A percentile compares a stretch with the other conserved stretches of the same genome.
Conservation (phyloP, 2,888 invertebrate genomes). For the Serripes groenlandicus region DNA sequence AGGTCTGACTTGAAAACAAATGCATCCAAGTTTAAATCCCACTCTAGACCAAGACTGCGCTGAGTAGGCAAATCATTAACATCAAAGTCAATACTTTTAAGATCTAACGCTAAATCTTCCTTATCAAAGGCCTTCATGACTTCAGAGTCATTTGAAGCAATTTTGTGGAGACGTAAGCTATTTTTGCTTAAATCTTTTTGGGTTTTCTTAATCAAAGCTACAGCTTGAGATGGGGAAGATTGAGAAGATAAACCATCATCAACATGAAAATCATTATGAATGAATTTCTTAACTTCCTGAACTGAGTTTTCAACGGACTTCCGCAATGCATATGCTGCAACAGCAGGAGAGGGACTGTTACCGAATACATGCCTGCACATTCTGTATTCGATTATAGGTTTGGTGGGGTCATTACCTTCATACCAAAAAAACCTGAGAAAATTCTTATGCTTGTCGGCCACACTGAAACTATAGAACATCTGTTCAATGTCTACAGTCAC, state of each 20-base stretch:
- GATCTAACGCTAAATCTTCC: slow-evolving; percentile 55
- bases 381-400: too few species aligned
- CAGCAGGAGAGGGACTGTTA: slow-evolving; percentile 9
- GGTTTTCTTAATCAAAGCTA: slow-evolving; percentile 40
- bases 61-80: slow-evolving; percentile 21
- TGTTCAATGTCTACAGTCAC: too few species aligned
- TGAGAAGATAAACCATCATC: slow-evolving; percentile 14
- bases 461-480: too few species aligned
- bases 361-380: slow-evolving; percentile 21
- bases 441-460: too few species aligned
- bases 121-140: slow-evolving; percentile 50
- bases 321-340: not conserved
- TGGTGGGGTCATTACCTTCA: too few species aligned
- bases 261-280: not conserved
- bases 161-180: slow-evolving; percentile 61
- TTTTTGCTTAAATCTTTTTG: slow-evolving; percentile 27
- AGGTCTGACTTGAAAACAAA: slow-evolving; percentile 38
- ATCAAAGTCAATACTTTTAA: slow-evolving; percentile 49
- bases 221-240: not conserved
- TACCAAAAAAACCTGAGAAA: too few species aligned
- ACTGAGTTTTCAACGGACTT: not conserved
- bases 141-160: slow-evolving; percentile 57
- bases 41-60: slow-evolving; percentile 40
- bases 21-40: slow-evolving; percentile 60
- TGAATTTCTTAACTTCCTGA: not conserved